Percentiles rank a stretch among this genome's conserved stretches.
Evolutionary conservation across 2,888 invertebrate species (phyloP).

Genomic region (Idaea straminata): DNA sequence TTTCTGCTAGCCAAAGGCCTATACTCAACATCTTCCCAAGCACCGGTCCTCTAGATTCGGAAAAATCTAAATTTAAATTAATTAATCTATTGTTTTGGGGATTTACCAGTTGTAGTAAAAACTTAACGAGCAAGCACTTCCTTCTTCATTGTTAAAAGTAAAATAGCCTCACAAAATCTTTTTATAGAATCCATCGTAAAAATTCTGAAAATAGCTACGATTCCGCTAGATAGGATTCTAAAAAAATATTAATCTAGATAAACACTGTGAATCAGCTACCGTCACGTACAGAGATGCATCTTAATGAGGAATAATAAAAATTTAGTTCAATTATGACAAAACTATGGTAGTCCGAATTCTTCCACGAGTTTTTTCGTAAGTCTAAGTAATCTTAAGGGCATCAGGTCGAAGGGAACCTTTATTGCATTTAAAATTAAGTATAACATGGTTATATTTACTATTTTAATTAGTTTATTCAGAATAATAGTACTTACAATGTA

Average conservation of each 20-base stretch:
- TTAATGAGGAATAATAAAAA: constrained; percentile 32
- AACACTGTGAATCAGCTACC: constrained; percentile 16
- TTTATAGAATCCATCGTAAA: not conserved
- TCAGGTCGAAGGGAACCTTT: constrained; percentile 55
- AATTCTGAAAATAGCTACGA: not conserved
- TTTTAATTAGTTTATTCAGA: not conserved
- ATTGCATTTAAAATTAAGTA: constrained; percentile 10
- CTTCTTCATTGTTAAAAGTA: not conserved
- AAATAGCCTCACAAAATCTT: not conserved
- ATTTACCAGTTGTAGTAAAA: not conserved
- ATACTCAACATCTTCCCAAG: too few species aligned
- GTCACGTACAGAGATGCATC: constrained; percentile 31
- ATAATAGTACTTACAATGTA: too few species aligned
- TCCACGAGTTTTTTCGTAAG: constrained; percentile 69
- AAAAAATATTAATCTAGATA: constrained; percentile 7
- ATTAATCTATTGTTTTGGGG: not conserved
- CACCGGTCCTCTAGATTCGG: too few species aligned
- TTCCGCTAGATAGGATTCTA: not conserved
- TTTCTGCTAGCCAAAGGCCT: too few species aligned
- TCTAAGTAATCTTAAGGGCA: constrained; percentile 59
- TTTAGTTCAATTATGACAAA: constrained; percentile 48
- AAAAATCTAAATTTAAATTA: not conserved
- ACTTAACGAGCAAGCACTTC: not conserved
- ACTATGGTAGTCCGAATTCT: constrained; percentile 51
- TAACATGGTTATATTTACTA: not conserved